A percentile compares a stretch with the other conserved stretches of the same genome.
These are phyloP conservation scores for Ylistrum balloti DNA, from an alignment of 1,140 invertebrate genomes.

Conservation along the genomic window DNA sequence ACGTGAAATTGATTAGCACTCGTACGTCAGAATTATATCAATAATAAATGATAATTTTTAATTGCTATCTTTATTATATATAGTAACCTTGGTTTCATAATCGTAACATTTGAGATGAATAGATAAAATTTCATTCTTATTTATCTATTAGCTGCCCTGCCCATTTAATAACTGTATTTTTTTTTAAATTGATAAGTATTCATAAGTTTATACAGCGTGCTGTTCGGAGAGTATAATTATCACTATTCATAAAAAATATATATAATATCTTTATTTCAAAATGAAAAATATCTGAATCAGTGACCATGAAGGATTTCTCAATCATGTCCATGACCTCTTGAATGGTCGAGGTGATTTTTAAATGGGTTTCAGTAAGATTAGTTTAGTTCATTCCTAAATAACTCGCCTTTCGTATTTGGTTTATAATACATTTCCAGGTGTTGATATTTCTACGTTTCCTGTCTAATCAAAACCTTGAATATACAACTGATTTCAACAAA, in stretches of 20 bases:
- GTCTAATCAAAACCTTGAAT: not conserved
- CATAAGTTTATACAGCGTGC: not conserved
- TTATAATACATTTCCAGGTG: not conserved
- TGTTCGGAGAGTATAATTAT: not conserved
- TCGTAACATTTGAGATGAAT: not conserved
- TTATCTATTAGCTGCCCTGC: not conserved
- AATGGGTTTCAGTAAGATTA: not conserved
- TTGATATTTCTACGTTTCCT: not conserved
- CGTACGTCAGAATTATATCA: not conserved
- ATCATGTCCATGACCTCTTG: not conserved
- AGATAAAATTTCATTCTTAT: too few relatives aligned
- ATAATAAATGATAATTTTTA: not conserved
- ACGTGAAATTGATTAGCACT: not conserved
- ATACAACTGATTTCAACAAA: not conserved
- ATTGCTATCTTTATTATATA: too few relatives aligned
- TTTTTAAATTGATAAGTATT: conserved; percentile 4
- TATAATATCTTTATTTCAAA: not conserved
- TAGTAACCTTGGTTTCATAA: not conserved
- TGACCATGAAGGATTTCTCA: not conserved
- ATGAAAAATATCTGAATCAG: not conserved
- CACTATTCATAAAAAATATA: not conserved
- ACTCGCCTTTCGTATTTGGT: not conserved
- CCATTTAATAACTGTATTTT: not conserved
- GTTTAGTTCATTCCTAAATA: not conserved
- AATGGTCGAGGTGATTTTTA: not conserved